Percentiles rank a stretch among this genome's conserved stretches.
phyloP scores from a whole-genome alignment of 2,888 invertebrate genomes.

The Incurvaria masculella region DNA sequence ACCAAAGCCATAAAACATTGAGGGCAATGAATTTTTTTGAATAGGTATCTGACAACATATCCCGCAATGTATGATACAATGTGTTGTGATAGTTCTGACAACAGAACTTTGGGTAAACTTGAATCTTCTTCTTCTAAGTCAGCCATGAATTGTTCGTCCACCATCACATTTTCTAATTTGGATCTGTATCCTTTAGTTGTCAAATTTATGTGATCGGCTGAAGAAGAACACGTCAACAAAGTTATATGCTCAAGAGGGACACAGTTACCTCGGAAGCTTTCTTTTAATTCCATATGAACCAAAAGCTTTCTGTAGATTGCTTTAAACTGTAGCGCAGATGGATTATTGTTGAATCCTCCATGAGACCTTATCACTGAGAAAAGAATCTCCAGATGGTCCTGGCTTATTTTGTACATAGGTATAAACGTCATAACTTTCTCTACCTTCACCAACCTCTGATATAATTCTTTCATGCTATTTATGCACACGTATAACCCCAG shows the following conservation, averaged over 20 bases:
- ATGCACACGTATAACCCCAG: conserved; percentile 5
- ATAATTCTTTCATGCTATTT: conserved; percentile 4
- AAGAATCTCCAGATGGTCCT: conserved; percentile 14
- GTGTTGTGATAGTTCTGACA: conserved; percentile 1
- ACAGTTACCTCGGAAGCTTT: conserved; percentile 9
- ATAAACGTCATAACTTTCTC: conserved; percentile 1
- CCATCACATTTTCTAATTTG: neutral
- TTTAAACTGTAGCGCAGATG: conserved; percentile 14
- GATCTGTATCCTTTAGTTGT: neutral
- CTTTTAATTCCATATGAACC: conserved; percentile 10
- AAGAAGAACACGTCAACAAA: conserved; percentile 10
- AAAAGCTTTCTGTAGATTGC: conserved; percentile 15
- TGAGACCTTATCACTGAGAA: conserved; percentile 13
- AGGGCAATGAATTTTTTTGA: conserved; percentile 5
- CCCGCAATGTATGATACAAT: conserved; percentile 5
- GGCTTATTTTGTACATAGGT: conserved; percentile 10
- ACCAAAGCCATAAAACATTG: neutral
- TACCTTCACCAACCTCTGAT: conserved; percentile 1
- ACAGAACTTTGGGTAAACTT: neutral
- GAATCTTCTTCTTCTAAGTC: conserved; percentile 10
- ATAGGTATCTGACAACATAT: conserved; percentile 12
- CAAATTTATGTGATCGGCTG: conserved; percentile 9
- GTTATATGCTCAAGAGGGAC: conserved; percentile 7
- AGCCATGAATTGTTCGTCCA: conserved; percentile 1
- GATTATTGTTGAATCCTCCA: conserved; percentile 15